These are phyloP conservation scores for Pterostichus niger DNA, from an alignment of 2,888 invertebrate genomes.

Conservation along the genomic window DNA sequence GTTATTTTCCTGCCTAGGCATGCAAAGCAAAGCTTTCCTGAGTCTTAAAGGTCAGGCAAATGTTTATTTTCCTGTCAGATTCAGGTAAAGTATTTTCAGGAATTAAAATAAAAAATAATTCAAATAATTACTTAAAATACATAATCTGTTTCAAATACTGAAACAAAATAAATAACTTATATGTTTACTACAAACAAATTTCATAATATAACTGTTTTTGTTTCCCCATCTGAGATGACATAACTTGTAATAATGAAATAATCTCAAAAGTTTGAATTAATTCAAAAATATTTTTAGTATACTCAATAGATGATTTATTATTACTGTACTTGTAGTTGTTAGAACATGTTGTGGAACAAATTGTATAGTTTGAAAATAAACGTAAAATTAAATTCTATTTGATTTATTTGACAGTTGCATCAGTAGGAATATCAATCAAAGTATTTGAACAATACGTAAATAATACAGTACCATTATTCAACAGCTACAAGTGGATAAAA, in stretches of 20 bases:
- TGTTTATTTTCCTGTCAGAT: too few species aligned
- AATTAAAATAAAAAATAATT: too few species aligned
- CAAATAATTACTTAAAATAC: too few species aligned
- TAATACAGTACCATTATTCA: slow-evolving; percentile 36
- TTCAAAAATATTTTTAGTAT: slow-evolving; percentile 4
- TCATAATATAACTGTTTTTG: too few species aligned
- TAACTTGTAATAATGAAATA: not conserved
- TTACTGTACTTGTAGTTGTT: not conserved
- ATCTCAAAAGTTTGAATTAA: not conserved
- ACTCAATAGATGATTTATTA: not conserved
- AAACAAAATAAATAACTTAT: too few species aligned
- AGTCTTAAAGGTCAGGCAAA: too few species aligned
- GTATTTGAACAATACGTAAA: slow-evolving; percentile 16
- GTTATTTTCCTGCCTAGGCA: too few species aligned
- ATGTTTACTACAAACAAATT: too few species aligned
- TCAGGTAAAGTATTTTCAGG: too few species aligned
- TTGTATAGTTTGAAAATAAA: slow-evolving; percentile 8
- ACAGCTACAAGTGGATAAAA: slow-evolving; percentile 16
- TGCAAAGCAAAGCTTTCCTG: too few species aligned
- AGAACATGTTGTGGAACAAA: slow-evolving; percentile 19
- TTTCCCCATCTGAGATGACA: too few species aligned
- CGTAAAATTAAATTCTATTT: slow-evolving; percentile 29
- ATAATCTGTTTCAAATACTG: too few species aligned
- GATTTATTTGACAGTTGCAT: slow-evolving; percentile 41
- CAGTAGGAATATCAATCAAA: slow-evolving; percentile 41